A percentile compares a stretch with the other conserved stretches of the same genome.
These are phyloP conservation scores for Trialeurodes vaporariorum DNA, from an alignment of 1,140 invertebrate genomes.

Conservation along the genomic window DNA sequence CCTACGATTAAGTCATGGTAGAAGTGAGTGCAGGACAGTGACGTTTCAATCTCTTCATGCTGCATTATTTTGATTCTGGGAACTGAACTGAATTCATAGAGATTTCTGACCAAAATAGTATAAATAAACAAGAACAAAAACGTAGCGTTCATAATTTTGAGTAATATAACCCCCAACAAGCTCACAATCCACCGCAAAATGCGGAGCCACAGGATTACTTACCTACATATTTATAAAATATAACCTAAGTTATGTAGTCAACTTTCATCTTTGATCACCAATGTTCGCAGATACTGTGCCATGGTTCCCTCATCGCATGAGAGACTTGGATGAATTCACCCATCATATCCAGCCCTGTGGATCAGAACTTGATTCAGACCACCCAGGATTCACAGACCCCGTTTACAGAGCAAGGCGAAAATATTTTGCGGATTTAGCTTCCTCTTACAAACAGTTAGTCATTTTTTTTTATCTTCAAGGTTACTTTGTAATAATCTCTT, in stretches of 20 bases:
- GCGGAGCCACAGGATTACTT: no score
- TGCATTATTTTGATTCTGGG: no score
- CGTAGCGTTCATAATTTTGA: no score
- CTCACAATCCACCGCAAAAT: no score
- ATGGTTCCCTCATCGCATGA: conserved; percentile 93
- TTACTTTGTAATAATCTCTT: not conserved
- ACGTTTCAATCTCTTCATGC: no score
- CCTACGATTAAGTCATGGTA: no score
- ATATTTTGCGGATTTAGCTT: conserved; percentile 95
- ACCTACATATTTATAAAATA: not conserved
- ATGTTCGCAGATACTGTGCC: conserved; percentile 60
- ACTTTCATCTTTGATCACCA: conserved; percentile 7
- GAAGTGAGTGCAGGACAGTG: no score
- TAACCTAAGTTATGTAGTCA: not conserved
- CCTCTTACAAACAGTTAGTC: conserved; percentile 82
- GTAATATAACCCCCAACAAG: no score
- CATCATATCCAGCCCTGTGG: conserved; percentile 97
- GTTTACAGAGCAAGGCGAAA: conserved; percentile 83
- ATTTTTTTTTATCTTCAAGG: conserved; percentile 5
- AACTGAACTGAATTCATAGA: no score
- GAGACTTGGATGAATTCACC: conserved; percentile 90
- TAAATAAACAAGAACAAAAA: no score
- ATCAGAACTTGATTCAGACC: conserved; percentile 86
- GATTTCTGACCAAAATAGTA: no score
- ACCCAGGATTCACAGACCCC: conserved; percentile 93